These are phyloP conservation scores for Betta splendens DNA, from an alignment of 2,797 vertebrate genomes.

Conservation along the genomic window DNA sequence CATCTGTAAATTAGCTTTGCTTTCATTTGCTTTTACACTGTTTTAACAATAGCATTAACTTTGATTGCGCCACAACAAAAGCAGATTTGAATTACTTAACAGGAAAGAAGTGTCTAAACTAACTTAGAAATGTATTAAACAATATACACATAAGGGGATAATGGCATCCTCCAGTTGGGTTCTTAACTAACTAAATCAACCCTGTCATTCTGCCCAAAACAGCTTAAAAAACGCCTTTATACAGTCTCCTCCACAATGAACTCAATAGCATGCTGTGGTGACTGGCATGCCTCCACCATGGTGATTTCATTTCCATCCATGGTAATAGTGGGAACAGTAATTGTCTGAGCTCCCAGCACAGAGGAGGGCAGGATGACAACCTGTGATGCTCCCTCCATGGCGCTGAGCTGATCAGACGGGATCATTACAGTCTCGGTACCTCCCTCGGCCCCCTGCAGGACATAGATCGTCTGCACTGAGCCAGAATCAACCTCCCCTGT, in stretches of 20 bases:
- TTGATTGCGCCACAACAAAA: constrained; percentile 1
- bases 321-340: constrained; percentile 72
- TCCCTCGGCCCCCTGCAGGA: constrained; percentile 75
- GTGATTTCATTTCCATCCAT: constrained; percentile 77
- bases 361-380: constrained; percentile 83
- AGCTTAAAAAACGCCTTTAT: constrained; percentile 30
- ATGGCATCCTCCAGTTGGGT: constrained; percentile 4
- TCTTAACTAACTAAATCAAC: constrained; percentile 5
- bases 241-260: constrained; percentile 84
- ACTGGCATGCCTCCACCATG: constrained; percentile 75
- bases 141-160: constrained; percentile 22
- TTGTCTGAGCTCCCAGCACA: constrained; percentile 69
- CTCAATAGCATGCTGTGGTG: constrained; percentile 81
- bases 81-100: constrained; percentile 16
- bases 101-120: constrained; percentile 13
- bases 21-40: constrained; percentile 4
- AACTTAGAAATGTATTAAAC: constrained; percentile 32
- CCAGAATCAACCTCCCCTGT: constrained; percentile 66
- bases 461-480: constrained; percentile 81
- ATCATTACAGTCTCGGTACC: constrained; percentile 73
- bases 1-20: constrained; percentile 7
- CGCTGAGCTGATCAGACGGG: constrained; percentile 70
- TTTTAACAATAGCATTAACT: constrained; percentile 16
- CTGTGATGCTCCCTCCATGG: constrained; percentile 78
- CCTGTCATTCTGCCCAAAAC: not conserved